Evolutionary conservation across 2,888 invertebrate species (phyloP).

Genomic region (Thereva unica): DNA sequence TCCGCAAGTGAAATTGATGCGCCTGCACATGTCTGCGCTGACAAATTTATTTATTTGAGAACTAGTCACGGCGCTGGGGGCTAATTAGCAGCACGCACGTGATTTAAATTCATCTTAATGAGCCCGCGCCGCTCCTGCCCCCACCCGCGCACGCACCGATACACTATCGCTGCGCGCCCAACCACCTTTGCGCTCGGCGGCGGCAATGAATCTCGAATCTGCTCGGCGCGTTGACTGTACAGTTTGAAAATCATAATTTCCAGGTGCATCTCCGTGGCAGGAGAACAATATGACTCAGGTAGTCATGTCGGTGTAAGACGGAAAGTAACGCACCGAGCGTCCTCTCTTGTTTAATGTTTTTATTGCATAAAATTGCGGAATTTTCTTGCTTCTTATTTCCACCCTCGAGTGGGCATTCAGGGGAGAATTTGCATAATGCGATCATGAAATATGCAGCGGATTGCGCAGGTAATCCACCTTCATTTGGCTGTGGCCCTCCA

Average conservation of each 20-base stretch:
- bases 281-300: background rate
- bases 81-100: slow-evolving; percentile 38
- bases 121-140: slow-evolving; percentile 10
- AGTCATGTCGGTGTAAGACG: background rate
- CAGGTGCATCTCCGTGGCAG: too few relatives aligned
- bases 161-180: slow-evolving; percentile 3
- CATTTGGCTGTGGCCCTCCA: background rate
- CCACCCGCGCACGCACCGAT: slow-evolving; percentile 22
- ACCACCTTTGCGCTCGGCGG: too few relatives aligned
- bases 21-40: background rate
- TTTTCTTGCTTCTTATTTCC: slow-evolving; percentile 38
- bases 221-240: too few relatives aligned
- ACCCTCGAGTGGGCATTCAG: slow-evolving; percentile 43
- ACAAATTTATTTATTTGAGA: slow-evolving; percentile 17
- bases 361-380: slow-evolving; percentile 8
- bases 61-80: slow-evolving; percentile 8
- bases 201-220: too few relatives aligned
- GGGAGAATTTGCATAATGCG: slow-evolving; percentile 43
- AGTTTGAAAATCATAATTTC: too few relatives aligned
- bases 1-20: background rate
- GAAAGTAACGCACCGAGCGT: slow-evolving; percentile 25
- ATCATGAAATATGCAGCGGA: slow-evolving; percentile 34
- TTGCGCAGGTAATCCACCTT: slow-evolving; percentile 9
- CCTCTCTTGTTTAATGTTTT: background rate
- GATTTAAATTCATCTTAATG: slow-evolving; percentile 37